Evolutionary conservation across 1,140 invertebrate genomes (phyloP), one percentile per base, ranked within the genome.

Genomic region (Forficula auricularia): DNA sequence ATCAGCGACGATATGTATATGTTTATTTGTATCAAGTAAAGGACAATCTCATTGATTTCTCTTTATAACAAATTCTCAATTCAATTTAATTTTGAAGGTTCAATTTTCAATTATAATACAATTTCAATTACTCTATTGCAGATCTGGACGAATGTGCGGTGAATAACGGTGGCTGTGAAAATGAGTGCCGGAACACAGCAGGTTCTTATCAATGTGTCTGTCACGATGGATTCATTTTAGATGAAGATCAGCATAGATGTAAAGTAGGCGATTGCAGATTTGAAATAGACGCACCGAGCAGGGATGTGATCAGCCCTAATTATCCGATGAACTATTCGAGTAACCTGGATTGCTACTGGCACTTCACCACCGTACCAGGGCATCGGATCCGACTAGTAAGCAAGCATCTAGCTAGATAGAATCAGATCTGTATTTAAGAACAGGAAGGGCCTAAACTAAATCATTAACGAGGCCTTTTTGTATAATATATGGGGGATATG

Each of bases 331-430:
- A 75, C 48, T 98, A 98, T 68, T 91, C 91, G 0, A 75, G 79
- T n/a, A 70, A 78, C 42, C 92, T 94, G 54, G 88, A 96, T 54
- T 98, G 94, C 56, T 82, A 94, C 7, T 98, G 94, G 94, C 83
- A 90, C 50, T 91, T 97, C 57, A 82, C 76, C 0, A 95, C 91
- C 0, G 94, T 86, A 1, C 86, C 88, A 1, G 92, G 92, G 0
- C 92, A 98, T 61, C 68, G 91, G 37, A 90, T 97, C 32, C 91
- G 92, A 65, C 64, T 97, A 46, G 73, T 76, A 53, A 58, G 56
- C 49, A 37, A 31, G 8, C n/a, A 8, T 31, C n/a, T 31, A n/a
- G n/a, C n/a, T n/a, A n/a, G n/a, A n/a, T n/a, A n/a, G n/a, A n/a
- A n/a, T n/a, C n/a, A n/a, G n/a, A n/a, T n/a, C n/a, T n/a, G n/a